These are phyloP conservation scores for Drosophila nigricruria DNA, from an alignment of 2,888 invertebrate genomes.

Conservation along the genomic window DNA sequence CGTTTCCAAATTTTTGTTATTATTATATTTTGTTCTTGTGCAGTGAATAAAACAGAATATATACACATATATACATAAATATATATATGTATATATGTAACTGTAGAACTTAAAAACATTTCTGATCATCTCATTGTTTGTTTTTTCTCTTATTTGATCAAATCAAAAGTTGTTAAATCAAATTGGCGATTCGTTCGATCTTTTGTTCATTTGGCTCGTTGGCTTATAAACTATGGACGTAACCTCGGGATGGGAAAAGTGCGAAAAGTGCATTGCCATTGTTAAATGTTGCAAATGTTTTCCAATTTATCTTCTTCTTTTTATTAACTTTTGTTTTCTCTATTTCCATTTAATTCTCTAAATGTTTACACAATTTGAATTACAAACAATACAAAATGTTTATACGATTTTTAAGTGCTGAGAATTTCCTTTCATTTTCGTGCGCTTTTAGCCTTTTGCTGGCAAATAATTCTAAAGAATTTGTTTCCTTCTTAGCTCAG, in stretches of 20 bases:
- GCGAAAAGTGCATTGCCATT: slow-evolving; percentile 81
- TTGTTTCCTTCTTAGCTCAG: slow-evolving; percentile 36
- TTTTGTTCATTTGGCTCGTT: slow-evolving; percentile 67
- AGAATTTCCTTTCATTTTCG: slow-evolving; percentile 24
- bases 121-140: not conserved
- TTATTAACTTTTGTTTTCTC: slow-evolving; percentile 23
- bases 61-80: not conserved
- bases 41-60: slow-evolving; percentile 3
- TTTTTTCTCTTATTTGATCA: not conserved
- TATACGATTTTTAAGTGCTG: slow-evolving; percentile 36
- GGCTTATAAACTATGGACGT: slow-evolving; percentile 85
- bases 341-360: slow-evolving; percentile 15
- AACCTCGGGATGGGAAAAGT: slow-evolving; percentile 86
- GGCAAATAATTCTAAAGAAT: slow-evolving; percentile 69
- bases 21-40: not conserved
- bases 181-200: slow-evolving; percentile 42
- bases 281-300: slow-evolving; percentile 21
- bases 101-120: not conserved
- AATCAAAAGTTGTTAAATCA: slow-evolving; percentile 22
- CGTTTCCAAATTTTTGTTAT: slow-evolving; percentile 6
- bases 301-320: slow-evolving; percentile 7
- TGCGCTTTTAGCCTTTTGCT: slow-evolving; percentile 22
- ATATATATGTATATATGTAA: not conserved
- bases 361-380: slow-evolving; percentile 38
- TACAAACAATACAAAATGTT: slow-evolving; percentile 52